Evolutionary conservation across 2,113 vertebrate species (phyloP).

Genomic region (Caranx ignobilis): DNA sequence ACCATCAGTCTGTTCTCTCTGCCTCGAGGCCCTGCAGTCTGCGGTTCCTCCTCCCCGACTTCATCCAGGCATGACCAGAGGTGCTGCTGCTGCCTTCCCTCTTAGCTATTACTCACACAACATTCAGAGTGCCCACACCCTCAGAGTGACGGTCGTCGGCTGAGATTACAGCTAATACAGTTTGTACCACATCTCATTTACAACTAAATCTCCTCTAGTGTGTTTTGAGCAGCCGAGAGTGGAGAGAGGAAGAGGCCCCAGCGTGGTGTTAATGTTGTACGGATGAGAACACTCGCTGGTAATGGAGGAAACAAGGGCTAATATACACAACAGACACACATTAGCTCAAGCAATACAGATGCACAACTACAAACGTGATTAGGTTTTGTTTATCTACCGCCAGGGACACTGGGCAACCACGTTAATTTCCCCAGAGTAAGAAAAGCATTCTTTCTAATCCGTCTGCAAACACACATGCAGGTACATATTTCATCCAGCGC

Average conservation of each 20-base stretch:
- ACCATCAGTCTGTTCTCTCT: conserved; percentile 1
- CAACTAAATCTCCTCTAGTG: conserved; percentile 31
- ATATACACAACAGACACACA: conserved; percentile 23
- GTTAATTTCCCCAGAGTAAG: conserved; percentile 40
- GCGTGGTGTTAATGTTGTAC: conserved; percentile 47
- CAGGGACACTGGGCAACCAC: neutral
- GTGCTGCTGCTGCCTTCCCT: neutral
- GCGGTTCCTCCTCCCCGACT: conserved; percentile 1
- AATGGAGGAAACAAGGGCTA: conserved; percentile 22
- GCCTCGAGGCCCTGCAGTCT: conserved; percentile 31
- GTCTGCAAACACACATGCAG: conserved; percentile 8
- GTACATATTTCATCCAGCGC: neutral
- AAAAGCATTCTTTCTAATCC: conserved; percentile 24
- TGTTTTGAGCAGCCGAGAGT: conserved; percentile 29
- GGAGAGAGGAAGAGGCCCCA: conserved; percentile 14
- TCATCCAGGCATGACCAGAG: conserved; percentile 15
- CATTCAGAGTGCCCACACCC: conserved; percentile 3
- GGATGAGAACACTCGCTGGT: conserved; percentile 33
- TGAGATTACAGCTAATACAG: conserved; percentile 10
- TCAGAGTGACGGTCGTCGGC: conserved; percentile 3
- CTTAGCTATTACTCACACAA: neutral
- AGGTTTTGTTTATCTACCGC: conserved; percentile 38
- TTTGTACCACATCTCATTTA: conserved; percentile 25
- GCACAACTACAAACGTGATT: conserved; percentile 18
- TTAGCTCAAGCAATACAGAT: conserved; percentile 10